These are phyloP conservation scores for Aspidiotus destructor DNA, from an alignment of 2,888 invertebrate species.

Conservation along the genomic window DNA sequence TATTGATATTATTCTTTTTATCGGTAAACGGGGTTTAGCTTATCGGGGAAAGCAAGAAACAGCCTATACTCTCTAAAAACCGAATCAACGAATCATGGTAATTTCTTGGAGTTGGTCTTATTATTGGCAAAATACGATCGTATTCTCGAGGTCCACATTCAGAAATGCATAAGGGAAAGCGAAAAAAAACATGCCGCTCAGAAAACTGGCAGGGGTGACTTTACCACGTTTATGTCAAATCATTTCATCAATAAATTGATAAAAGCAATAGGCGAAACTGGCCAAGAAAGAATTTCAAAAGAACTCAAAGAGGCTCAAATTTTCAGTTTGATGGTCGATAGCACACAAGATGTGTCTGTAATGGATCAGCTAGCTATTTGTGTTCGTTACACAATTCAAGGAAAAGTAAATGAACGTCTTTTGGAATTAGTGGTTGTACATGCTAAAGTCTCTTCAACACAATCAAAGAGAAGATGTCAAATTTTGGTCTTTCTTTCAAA, in stretches of 20 bases:
- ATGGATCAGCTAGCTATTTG: constrained; percentile 34
- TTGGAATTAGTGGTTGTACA: constrained; percentile 26
- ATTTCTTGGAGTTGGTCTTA: constrained; percentile 24
- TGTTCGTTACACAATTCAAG: constrained; percentile 28
- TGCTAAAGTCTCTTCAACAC: constrained; percentile 28
- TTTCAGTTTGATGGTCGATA: constrained; percentile 33
- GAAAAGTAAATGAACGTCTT: constrained; percentile 30
- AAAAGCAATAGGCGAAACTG: constrained; percentile 21
- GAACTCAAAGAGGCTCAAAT: constrained; percentile 25
- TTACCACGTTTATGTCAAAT: constrained; percentile 33
- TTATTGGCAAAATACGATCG: constrained; percentile 15
- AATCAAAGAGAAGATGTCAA: constrained; percentile 29
- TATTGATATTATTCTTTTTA: constrained; percentile 24
- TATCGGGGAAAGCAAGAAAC: constrained; percentile 23
- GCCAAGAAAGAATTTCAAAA: constrained; percentile 28
- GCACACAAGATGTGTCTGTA: constrained; percentile 32
- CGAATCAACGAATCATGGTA: constrained; percentile 15
- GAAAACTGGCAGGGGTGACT: constrained; percentile 28
- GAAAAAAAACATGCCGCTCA: constrained; percentile 13
- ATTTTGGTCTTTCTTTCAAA: constrained; percentile 27
- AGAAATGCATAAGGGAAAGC: constrained; percentile 9
- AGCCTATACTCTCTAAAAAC: constrained; percentile 16
- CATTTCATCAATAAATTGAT: constrained; percentile 33
- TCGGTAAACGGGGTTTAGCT: constrained; percentile 21
- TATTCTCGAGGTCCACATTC: constrained; percentile 12